A percentile compares a stretch with the other conserved stretches of the same genome.
These are phyloP conservation scores for Carabus problematicus DNA, from an alignment of 2,888 invertebrate genomes.

Conservation along the genomic window DNA sequence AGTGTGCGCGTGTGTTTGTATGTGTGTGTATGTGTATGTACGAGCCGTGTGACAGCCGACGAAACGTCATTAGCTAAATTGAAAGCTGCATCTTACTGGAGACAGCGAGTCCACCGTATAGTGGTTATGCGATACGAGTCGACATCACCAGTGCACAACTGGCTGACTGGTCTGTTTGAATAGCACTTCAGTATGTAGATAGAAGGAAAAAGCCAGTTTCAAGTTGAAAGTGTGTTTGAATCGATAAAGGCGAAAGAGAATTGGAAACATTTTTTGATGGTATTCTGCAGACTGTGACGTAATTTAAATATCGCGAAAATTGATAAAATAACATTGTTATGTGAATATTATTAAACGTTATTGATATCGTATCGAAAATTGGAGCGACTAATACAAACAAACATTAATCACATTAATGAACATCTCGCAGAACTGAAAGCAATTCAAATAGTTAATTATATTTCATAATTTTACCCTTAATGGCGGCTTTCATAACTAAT, in stretches of 20 bases:
- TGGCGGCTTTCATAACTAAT: too few species aligned
- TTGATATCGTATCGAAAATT: slow-evolving; percentile 10
- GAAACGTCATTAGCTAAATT: slow-evolving; percentile 62
- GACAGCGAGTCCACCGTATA: slow-evolving; percentile 51
- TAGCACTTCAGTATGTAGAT: slow-evolving; percentile 60
- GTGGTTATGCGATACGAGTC: slow-evolving; percentile 47
- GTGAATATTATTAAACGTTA: slow-evolving; percentile 25
- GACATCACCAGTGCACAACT: slow-evolving; percentile 46
- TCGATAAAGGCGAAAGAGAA: slow-evolving; percentile 56
- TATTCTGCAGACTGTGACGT: slow-evolving; percentile 29
- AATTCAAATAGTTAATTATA: too few species aligned
- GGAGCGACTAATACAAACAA: too few species aligned
- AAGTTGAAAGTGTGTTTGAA: slow-evolving; percentile 56
- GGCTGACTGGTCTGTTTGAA: slow-evolving; percentile 56
- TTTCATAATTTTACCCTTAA: too few species aligned
- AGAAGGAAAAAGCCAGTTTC: slow-evolving; percentile 55
- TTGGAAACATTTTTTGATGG: slow-evolving; percentile 49
- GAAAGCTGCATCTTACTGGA: slow-evolving; percentile 60
- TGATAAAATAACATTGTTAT: slow-evolving; percentile 23
- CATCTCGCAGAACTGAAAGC: neutral
- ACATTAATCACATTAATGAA: neutral
- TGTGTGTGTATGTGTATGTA: slow-evolving; percentile 39
- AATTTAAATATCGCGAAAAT: slow-evolving; percentile 38
- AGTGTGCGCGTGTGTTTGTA: slow-evolving; percentile 20
- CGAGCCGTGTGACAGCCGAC: slow-evolving; percentile 59